A percentile compares a stretch with the other conserved stretches of the same genome.
Evolutionary conservation across 2,888 invertebrate species (phyloP).

Genomic region (Cheilosia urbana): DNA sequence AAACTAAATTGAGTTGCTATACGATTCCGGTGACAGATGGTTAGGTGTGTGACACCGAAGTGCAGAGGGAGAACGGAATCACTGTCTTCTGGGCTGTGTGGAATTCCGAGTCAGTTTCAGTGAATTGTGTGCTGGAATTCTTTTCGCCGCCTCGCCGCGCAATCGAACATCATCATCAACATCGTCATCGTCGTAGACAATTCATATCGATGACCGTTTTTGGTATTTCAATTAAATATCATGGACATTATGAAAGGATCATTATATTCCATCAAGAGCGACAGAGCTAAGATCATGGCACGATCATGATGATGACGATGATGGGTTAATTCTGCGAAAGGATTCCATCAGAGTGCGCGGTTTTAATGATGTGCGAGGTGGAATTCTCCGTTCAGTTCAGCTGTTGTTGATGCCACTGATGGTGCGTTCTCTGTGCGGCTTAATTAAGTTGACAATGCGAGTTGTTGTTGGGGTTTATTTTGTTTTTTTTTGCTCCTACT

Average conservation of each 20-base stretch:
- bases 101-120: slow-evolving; percentile 62
- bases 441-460: slow-evolving; percentile 70
- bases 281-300: slow-evolving; percentile 54
- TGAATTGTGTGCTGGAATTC: slow-evolving; percentile 57
- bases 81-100: slow-evolving; percentile 6
- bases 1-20: slow-evolving; percentile 74
- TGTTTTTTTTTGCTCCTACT: slow-evolving; percentile 3
- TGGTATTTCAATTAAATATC: slow-evolving; percentile 76
- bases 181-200: slow-evolving; percentile 60
- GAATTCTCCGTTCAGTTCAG: slow-evolving; percentile 62
- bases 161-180: slow-evolving; percentile 33
- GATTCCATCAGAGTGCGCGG: slow-evolving; percentile 43
- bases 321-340: slow-evolving; percentile 69
- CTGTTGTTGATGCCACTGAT: slow-evolving; percentile 1
- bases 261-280: slow-evolving; percentile 72
- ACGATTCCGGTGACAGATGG: slow-evolving; percentile 74
- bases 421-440: slow-evolving; percentile 47
- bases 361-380: slow-evolving; percentile 76
- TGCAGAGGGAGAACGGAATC: slow-evolving; percentile 1
- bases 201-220: slow-evolving; percentile 76
- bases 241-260: slow-evolving; percentile 76
- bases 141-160: slow-evolving; percentile 28
- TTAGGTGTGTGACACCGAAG: slow-evolving; percentile 43
- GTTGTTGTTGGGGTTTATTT: background rate
- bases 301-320: slow-evolving; percentile 50